These are phyloP conservation scores for Pangasius sanitwongsei DNA, from an alignment of 2,797 vertebrate species.

Conservation along the genomic window DNA sequence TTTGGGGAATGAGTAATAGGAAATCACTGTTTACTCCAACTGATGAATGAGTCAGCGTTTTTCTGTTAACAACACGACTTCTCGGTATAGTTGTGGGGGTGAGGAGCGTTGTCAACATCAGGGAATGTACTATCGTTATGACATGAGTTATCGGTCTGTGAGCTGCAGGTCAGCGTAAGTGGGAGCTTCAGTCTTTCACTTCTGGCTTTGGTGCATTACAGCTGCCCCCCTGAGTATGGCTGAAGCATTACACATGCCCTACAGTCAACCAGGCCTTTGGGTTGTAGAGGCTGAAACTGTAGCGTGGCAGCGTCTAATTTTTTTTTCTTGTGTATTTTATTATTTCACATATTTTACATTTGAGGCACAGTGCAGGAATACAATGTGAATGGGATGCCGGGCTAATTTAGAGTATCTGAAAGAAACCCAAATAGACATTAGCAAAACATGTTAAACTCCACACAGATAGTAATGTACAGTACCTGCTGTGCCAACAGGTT, in stretches of 20 bases:
- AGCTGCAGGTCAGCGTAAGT: background rate
- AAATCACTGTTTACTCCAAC: constrained; percentile 33
- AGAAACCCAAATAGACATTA: background rate
- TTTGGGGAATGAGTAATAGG: constrained; percentile 50
- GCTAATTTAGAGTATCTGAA: background rate
- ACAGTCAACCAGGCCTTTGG: background rate
- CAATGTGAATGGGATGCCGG: background rate
- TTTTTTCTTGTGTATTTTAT: background rate
- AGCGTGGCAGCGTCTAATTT: background rate
- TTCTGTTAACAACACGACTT: constrained; percentile 20
- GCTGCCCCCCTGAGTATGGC: constrained; percentile 32
- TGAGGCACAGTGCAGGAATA: background rate
- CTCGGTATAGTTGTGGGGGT: background rate
- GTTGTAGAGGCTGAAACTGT: background rate
- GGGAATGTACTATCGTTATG: constrained; percentile 33
- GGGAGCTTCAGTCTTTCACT: background rate
- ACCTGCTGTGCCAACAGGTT: background rate
- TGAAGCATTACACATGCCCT: constrained; percentile 19
- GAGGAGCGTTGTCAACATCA: constrained; percentile 27
- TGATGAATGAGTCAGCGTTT: constrained; percentile 33
- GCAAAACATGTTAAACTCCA: background rate
- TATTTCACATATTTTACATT: background rate
- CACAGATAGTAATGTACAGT: background rate
- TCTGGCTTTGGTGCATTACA: constrained; percentile 20
- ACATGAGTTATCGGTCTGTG: background rate